Evolutionary conservation across 2,113 vertebrate species (phyloP).

Genomic region (Toxostoma redivivum): DNA sequence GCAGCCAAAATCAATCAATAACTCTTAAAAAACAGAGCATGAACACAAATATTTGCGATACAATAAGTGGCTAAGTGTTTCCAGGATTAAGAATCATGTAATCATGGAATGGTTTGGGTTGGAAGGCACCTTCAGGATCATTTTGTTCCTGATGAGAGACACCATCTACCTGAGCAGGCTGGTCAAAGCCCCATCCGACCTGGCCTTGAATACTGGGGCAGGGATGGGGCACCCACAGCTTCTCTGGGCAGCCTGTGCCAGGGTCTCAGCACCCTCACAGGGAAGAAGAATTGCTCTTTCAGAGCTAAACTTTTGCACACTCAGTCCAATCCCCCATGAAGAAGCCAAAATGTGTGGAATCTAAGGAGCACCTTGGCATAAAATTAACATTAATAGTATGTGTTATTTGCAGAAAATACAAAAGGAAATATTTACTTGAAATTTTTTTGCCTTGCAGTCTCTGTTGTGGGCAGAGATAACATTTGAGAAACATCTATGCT

Average conservation of each 20-base stretch:
- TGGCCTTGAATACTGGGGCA: background rate
- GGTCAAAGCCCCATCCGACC: background rate
- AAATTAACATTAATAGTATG: background rate
- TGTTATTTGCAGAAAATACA: background rate
- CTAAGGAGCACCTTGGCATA: background rate
- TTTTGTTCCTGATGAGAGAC: background rate
- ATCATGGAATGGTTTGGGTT: background rate
- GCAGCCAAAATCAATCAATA: background rate
- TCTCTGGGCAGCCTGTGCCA: background rate
- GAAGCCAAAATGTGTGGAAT: background rate
- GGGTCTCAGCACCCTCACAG: background rate
- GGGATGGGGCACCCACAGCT: background rate
- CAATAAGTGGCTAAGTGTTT: background rate
- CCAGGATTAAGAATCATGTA: background rate
- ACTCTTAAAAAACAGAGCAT: background rate
- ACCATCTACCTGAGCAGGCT: background rate
- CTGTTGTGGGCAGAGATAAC: background rate
- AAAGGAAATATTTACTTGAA: background rate
- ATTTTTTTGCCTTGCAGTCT: background rate
- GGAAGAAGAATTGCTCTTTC: background rate
- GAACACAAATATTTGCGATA: background rate
- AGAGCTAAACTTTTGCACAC: background rate
- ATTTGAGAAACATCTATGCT: constrained; percentile 26
- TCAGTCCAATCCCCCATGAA: fast-evolving
- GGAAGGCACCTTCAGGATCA: background rate